Percentiles rank a stretch among this genome's conserved stretches.
phyloP scores from a whole-genome alignment of 2,888 invertebrate species.

The Rhamnusium bicolor region DNA sequence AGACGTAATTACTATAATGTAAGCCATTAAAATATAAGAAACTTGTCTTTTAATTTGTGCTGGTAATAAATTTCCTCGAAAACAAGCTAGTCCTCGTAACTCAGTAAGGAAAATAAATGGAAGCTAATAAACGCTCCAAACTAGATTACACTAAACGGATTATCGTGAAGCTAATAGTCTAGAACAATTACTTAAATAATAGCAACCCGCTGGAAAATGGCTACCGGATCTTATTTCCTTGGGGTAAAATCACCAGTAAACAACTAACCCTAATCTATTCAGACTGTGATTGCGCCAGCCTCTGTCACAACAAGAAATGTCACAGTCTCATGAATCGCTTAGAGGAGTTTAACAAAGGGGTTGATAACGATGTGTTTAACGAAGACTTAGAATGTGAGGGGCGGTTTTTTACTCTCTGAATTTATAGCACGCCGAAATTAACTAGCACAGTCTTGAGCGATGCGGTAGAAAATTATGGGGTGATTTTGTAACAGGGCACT shows the following conservation, averaged over 20 bases:
- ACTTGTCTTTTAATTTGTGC: background rate
- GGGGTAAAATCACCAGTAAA: conserved; percentile 68
- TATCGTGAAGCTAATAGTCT: conserved; percentile 68
- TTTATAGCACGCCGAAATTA: conserved; percentile 48
- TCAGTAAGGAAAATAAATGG: conserved; percentile 49
- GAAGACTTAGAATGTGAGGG: conserved; percentile 61
- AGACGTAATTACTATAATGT: background rate
- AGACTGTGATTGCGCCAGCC: conserved; percentile 51
- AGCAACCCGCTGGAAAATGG: conserved; percentile 69
- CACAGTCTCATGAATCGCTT: conserved; percentile 56
- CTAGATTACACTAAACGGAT: conserved; percentile 69
- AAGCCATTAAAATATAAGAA: conserved; percentile 20
- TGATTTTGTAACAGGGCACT: conserved; percentile 13
- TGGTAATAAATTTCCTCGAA: conserved; percentile 25
- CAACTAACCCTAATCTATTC: conserved; percentile 59
- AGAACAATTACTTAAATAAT: conserved; percentile 71
- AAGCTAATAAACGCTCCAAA: conserved; percentile 60
- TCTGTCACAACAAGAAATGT: conserved; percentile 2
- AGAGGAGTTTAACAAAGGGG: conserved; percentile 65
- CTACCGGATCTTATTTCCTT: conserved; percentile 70
- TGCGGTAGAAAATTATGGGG: conserved; percentile 23
- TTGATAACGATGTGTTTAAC: conserved; percentile 66
- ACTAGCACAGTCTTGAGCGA: conserved; percentile 35
- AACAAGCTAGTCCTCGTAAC: conserved; percentile 19
- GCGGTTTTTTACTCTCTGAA: conserved; percentile 52